Conservation (phyloP, 2,888 invertebrate species). For the Hydrotaea cyrtoneurina region DNA sequence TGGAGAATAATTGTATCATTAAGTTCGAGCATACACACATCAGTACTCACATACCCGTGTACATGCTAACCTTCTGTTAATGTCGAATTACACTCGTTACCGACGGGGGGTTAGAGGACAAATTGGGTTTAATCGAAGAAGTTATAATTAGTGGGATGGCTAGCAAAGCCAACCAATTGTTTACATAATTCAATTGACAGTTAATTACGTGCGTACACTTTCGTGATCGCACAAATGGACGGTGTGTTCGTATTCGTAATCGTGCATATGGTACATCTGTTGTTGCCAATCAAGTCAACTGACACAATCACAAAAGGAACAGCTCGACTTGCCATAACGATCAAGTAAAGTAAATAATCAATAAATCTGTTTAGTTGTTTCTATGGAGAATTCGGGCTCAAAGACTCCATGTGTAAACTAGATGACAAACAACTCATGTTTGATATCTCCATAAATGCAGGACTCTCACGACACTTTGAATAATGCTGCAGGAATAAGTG, state of each 20-base stretch:
- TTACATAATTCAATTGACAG: conserved; percentile 75
- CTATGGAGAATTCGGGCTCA: conserved; percentile 98
- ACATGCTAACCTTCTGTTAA: neutral
- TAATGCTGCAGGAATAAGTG: conserved; percentile 43
- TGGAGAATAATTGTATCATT: neutral
- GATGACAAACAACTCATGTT: conserved; percentile 65
- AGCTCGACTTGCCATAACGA: too few relatives aligned
- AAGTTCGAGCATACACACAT: neutral
- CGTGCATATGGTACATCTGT: too few relatives aligned
- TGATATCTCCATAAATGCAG: conserved; percentile 61
- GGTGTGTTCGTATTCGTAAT: too few relatives aligned
- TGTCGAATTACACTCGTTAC: neutral
- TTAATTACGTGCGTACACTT: conserved; percentile 70
- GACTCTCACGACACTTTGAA: conserved; percentile 53
- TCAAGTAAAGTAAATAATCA: too few relatives aligned
- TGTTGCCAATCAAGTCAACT: too few relatives aligned
- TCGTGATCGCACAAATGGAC: too few relatives aligned
- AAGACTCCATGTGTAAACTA: conserved; percentile 92
- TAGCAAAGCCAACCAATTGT: conserved; percentile 70
- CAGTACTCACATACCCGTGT: neutral
- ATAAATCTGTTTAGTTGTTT: too few relatives aligned
- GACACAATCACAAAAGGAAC: too few relatives aligned
- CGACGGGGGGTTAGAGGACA: neutral
- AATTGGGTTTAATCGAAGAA: neutral
- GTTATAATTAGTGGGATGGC: conserved; percentile 8